Base-by-base conservation (phyloP, 2,113 vertebrate genomes). In the Murina feae region DNA sequence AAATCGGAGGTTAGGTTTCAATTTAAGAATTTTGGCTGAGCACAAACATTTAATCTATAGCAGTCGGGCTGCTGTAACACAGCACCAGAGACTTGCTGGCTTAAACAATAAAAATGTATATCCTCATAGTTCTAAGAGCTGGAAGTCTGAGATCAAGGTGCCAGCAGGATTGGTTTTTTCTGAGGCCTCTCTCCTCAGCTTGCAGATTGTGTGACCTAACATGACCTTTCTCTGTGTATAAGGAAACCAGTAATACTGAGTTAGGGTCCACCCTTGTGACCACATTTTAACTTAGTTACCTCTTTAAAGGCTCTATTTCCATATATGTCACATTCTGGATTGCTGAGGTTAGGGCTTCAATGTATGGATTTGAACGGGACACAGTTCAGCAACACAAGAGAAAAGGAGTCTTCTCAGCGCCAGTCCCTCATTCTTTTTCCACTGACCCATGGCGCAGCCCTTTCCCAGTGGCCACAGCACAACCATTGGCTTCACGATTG, bases 21-120 rank as follows among this genome's bases (percentile, higher is more conserved):
- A 60, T 25, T 28, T 30, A 30, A 23, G 51, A 58, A 47, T 30
- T 82, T 37, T 2, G 3, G 11, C 7, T 25, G 32, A 18, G 49
- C 51, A 58, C 0, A 2, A 39, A 72, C 71, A 47, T 44, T 55
- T 21, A 35, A 18, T 55, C 37, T 55, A 25, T 4, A 47, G 28
- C 7, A 20, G 51, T 14, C 58, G 51, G 51, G 65, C 32, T 35
- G 11, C 10, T 4, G 0, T 14, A 20, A 71, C 0, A 0, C 0
- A 71, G 66, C 11, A 30, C 17, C 7, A 37, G 66, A 30, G 10
- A 23, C 2, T 13, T 65, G 6, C 10, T 11, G 32, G 51, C 51
- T 47, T 32, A 17, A 17, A 55, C 53, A n/a, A 23, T 1, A 79
- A 37, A 71, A 25, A 55, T 49, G 2, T 8, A 23, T 30, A 30